phyloP scores from a whole-genome alignment of 2,888 invertebrate species.

The Euproctis similis region DNA sequence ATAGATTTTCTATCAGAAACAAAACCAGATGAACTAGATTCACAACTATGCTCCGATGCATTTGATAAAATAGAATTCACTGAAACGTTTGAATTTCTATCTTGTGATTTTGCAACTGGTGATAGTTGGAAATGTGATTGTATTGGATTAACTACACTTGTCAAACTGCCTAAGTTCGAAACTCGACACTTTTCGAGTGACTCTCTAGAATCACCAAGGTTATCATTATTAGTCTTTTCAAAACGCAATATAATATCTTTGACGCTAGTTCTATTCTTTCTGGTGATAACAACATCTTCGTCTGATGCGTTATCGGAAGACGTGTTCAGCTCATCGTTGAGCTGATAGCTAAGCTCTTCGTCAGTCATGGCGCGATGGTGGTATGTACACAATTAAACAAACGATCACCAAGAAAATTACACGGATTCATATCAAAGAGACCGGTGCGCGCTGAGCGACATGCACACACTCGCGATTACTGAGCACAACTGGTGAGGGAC shows the following conservation, averaged over 20 bases:
- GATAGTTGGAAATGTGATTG: slow-evolving; percentile 54
- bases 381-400: slow-evolving; percentile 43
- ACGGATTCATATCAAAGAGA: slow-evolving; percentile 56
- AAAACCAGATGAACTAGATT: slow-evolving; percentile 70
- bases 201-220: slow-evolving; percentile 49
- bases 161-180: slow-evolving; percentile 49
- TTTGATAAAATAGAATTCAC: slow-evolving; percentile 70
- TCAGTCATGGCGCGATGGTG: slow-evolving; percentile 55
- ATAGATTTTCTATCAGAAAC: slow-evolving; percentile 62
- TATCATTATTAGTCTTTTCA: slow-evolving; percentile 48
- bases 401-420: slow-evolving; percentile 39
- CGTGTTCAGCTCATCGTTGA: slow-evolving; percentile 47
- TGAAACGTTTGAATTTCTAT: slow-evolving; percentile 65
- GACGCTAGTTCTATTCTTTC: slow-evolving; percentile 54
- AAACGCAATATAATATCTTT: slow-evolving; percentile 65
- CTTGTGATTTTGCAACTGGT: slow-evolving; percentile 54
- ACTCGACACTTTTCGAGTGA: slow-evolving; percentile 53
- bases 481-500: slow-evolving; percentile 51
- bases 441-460: slow-evolving; percentile 43
- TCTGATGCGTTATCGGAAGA: slow-evolving; percentile 48
- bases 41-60: slow-evolving; percentile 61
- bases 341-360: slow-evolving; percentile 48
- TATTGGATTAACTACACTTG: slow-evolving; percentile 59
- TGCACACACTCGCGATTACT: slow-evolving; percentile 44
- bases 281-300: slow-evolving; percentile 53